Evolutionary conservation across 2,113 vertebrate genomes (phyloP), one percentile per base, ranked within the genome.

Genomic region (Elephas maximus): DNA sequence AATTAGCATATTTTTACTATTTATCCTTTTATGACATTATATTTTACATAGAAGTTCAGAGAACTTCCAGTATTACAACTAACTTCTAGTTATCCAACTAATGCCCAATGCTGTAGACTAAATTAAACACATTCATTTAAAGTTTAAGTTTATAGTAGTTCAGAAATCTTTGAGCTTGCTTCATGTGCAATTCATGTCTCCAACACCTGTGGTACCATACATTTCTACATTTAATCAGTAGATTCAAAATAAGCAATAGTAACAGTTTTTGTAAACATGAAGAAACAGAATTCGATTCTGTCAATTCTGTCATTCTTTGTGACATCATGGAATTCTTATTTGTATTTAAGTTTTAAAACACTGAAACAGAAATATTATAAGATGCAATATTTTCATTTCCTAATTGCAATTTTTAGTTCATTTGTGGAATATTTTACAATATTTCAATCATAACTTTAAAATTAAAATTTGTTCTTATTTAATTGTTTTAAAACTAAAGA

Each of bases 401-500:
- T 78, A 92, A 71, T 4, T 88, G 53, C 14, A 88, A 67, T 44
- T 60, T 74, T 74, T 91, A 78, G 37, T 79, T 23, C 23, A 51
- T 69, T 71, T 91, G 41, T 71, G 4, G 11, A 86, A 57, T 37
- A 41, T 76, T 85, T 97, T 48, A 92, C 4, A 73, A 33, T 73
- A 71, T 44, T 80, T 83, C 1, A 62, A 80, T 91, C 67, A 91
- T 65, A 91, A 80, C 2, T 44, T 53, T 85, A 60, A 94, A 30
- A 12, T 84, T 44, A 71, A 74, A 90, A 41, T 71, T 18, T 53
- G 76, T 63, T 81, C 44, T 51, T 53, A 94, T 90, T 71, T 88
- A 85, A 85, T 30, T 48, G 5, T 95, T 89, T 88, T 79, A 81
- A 94, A 94, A 3, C 10, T 24, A 89, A 91, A 82, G 20, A 88